Percentiles rank a stretch among this genome's conserved stretches.
phyloP scores from a whole-genome alignment of 1,140 invertebrate species.

The Panagrolaimus sp. region DNA sequence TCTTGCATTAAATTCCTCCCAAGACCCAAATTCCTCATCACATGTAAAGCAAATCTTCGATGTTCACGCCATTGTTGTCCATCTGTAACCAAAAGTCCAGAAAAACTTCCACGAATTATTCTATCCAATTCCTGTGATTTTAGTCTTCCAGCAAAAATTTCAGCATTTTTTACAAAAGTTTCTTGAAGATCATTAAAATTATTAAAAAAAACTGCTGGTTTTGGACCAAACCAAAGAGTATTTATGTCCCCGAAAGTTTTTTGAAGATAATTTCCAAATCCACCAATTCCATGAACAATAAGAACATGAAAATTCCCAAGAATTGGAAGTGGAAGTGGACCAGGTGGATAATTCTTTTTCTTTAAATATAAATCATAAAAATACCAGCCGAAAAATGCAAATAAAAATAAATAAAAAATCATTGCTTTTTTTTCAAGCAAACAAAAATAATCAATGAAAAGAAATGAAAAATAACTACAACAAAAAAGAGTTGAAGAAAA shows the following conservation, averaged over 20 bases:
- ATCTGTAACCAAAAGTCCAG: background rate
- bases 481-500: too few species aligned
- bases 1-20: constrained; percentile 27
- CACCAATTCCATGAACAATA: background rate
- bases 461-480: too few species aligned
- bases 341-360: background rate
- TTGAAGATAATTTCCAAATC: background rate
- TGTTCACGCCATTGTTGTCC: constrained; percentile 20
- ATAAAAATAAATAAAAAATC: too few species aligned
- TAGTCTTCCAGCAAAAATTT: constrained; percentile 26
- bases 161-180: constrained; percentile 32
- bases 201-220: constrained; percentile 29
- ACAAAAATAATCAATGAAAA: too few species aligned
- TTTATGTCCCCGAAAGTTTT: constrained; percentile 15
- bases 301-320: background rate
- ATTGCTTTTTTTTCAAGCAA: too few species aligned
- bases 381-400: too few species aligned
- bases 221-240: constrained; percentile 30
- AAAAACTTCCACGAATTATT: background rate
- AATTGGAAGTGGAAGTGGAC: background rate
- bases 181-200: constrained; percentile 31
- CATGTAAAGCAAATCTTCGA: constrained; percentile 27
- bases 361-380: too few species aligned
- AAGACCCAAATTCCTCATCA: constrained; percentile 26
- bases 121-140: background rate